Evolutionary conservation across 2,888 invertebrate genomes (phyloP).

Genomic region (Thera obeliscata): DNA sequence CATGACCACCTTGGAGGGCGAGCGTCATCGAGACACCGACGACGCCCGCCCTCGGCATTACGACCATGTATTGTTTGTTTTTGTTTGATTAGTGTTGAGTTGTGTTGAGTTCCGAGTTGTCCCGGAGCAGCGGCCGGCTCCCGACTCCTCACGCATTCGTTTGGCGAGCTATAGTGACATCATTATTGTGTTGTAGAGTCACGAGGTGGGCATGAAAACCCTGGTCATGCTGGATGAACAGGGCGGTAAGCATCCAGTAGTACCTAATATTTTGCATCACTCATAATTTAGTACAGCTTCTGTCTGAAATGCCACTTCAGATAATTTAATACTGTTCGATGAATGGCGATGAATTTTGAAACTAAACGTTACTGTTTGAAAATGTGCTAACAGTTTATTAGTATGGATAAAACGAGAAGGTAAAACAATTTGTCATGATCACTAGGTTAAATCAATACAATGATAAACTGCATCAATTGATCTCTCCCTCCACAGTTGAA

Average conservation of each 20-base stretch:
- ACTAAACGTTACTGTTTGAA: conserved; percentile 64
- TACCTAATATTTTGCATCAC: conserved; percentile 80
- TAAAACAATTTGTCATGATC: conserved; percentile 74
- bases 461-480: conserved; percentile 63
- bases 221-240: conserved; percentile 99
- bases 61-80: conserved; percentile 68
- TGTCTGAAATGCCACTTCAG: conserved; percentile 80
- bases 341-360: conserved; percentile 70
- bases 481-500: conserved; percentile 55
- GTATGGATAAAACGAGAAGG: conserved; percentile 74
- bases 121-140: conserved; percentile 60
- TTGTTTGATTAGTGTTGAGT: conserved; percentile 75
- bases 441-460: conserved; percentile 65
- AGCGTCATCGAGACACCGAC: conserved; percentile 21
- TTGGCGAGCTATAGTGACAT: conserved; percentile 85
- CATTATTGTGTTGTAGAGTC: conserved; percentile 95
- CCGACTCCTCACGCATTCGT: conserved; percentile 72
- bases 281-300: conserved; percentile 81
- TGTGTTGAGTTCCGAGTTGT: conserved; percentile 70
- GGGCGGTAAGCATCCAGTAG: conserved; percentile 97
- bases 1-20: conserved; percentile 56
- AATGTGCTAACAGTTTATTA: conserved; percentile 75
- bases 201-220: conserved; percentile 99
- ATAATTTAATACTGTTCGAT: conserved; percentile 69
- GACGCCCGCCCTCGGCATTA: conserved; percentile 52